Evolutionary conservation across 2,797 vertebrate species (phyloP), one percentile per base, ranked within the genome.

Genomic region (Aphelocoma californica): DNA sequence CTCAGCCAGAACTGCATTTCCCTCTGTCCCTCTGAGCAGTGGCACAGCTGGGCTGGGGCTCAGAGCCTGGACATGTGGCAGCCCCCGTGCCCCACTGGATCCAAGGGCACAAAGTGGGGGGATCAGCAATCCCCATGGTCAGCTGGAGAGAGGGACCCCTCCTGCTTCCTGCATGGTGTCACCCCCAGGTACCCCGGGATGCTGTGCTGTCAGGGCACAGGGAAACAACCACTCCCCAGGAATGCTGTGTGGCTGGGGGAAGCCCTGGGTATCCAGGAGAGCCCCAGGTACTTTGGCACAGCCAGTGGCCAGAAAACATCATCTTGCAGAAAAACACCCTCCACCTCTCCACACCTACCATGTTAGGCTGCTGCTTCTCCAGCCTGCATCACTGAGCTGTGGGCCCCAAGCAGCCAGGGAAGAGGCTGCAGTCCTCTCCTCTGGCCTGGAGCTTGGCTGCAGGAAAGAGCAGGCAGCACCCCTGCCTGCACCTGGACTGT

Each of bases 1-100:
- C 62, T 95, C 86, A 26, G 67, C 81, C 80, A 88, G 62, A 88
- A 93, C 34, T 61, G 9, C 13, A 6, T 74, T 65, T 57, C 81
- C 56, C 86, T 91, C 53, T 80, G 65, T 78, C 54, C 64, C 4
- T 6, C 4, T 7, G 40, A 70, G 72, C 14, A 8, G 57, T 7
- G 2, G 61, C 70, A 72, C 31, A 18, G 47, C 42, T 2, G 2
- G 82, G 81, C 42, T 74, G 44, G 50, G 45, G 7, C 21, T 44
- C 4, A 6, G 86, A 70, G 66, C 61, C 16, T 18, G 75, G 72
- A 65, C 3, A 3, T 4, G 44, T 42, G 28, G 64, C 56, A 89
- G 51, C 10, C 11, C 10, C 44, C 3, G 3, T 6, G 31, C 17
- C 71, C 38, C 48, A 21, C 31, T 2, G 7, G 67, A 73, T 60